A percentile compares a stretch with the other conserved stretches of the same genome.
Evolutionary conservation across 37 sponge, comb jelly and placozoan species (phyloP).

Genomic region (Petrosia ficiformis): DNA sequence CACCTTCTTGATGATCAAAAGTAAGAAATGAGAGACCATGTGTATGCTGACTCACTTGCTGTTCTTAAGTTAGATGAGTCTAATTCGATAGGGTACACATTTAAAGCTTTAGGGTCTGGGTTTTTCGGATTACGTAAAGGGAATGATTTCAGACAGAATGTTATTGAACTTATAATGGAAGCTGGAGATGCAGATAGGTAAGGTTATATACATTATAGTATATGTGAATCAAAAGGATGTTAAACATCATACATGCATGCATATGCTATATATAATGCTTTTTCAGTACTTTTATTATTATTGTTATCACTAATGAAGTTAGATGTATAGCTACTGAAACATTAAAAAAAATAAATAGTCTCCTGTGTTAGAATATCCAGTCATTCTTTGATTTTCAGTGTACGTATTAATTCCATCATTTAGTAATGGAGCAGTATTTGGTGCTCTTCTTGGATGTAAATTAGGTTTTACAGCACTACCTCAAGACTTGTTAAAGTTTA

Average conservation of each 20-base stretch:
- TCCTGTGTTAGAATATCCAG: no score
- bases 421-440: slow-evolving; percentile 90
- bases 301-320: no score
- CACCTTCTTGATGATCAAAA: slow-evolving; percentile 48
- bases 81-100: slow-evolving; percentile 78
- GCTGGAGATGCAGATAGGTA: slow-evolving; percentile 95
- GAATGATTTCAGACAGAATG: slow-evolving; percentile 55
- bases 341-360: no score
- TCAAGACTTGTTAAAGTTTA: slow-evolving; percentile 69
- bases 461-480: slow-evolving; percentile 79
- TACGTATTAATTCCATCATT: no score
- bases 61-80: slow-evolving; percentile 57
- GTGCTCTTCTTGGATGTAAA: slow-evolving; percentile 91
- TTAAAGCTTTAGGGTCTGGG: slow-evolving; percentile 80
- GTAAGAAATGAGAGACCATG: slow-evolving; percentile 55
- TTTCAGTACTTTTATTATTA: no score
- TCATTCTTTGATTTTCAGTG: no score
- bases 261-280: no score
- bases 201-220: neutral
- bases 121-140: slow-evolving; percentile 69
- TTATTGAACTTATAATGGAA: slow-evolving; percentile 79
- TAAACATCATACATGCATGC: no score
- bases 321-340: no score
- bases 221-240: no score
- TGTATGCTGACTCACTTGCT: slow-evolving; percentile 24